Conservation (phyloP, 1,140 invertebrate species). For the Neodiprion fabricii region DNA sequence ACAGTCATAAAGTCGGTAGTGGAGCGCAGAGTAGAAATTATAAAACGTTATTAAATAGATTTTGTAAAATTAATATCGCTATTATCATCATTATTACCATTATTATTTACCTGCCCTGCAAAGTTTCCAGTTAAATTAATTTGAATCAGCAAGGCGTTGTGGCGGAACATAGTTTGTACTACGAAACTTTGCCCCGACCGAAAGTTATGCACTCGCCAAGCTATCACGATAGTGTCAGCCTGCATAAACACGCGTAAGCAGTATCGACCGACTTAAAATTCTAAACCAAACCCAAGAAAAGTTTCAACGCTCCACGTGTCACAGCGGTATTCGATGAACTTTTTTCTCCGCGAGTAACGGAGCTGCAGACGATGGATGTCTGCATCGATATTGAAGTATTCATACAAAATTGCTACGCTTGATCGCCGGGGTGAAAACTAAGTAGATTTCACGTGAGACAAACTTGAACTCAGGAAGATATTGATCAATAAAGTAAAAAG, state of each 20-base stretch:
- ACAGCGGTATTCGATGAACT: not conserved
- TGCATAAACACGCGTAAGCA: conserved; percentile 7
- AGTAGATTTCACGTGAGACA: too few relatives aligned
- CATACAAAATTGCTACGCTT: not conserved
- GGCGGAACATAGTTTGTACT: conserved; percentile 10
- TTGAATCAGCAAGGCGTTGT: conserved; percentile 37
- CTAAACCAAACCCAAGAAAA: conserved; percentile 6
- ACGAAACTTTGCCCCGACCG: not conserved
- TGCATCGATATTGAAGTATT: not conserved
- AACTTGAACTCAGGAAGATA: too few relatives aligned
- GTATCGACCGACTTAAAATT: conserved; percentile 5
- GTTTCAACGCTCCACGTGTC: not conserved
- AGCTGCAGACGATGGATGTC: too few relatives aligned
- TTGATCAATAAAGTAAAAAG: too few relatives aligned
- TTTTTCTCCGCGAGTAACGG: not conserved
- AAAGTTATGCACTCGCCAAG: conserved; percentile 6
- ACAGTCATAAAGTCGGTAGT: conserved; percentile 32
- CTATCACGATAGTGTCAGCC: not conserved
- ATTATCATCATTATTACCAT: not conserved
- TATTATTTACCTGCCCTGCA: conserved; percentile 38
- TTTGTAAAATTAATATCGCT: conserved; percentile 33
- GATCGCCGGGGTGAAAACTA: not conserved
- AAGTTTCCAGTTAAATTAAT: conserved; percentile 49
- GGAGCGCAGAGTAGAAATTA: conserved; percentile 11
- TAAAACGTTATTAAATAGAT: conserved; percentile 44